Conservation (phyloP, 2,797 vertebrate genomes). For the Dipus sagitta region DNA sequence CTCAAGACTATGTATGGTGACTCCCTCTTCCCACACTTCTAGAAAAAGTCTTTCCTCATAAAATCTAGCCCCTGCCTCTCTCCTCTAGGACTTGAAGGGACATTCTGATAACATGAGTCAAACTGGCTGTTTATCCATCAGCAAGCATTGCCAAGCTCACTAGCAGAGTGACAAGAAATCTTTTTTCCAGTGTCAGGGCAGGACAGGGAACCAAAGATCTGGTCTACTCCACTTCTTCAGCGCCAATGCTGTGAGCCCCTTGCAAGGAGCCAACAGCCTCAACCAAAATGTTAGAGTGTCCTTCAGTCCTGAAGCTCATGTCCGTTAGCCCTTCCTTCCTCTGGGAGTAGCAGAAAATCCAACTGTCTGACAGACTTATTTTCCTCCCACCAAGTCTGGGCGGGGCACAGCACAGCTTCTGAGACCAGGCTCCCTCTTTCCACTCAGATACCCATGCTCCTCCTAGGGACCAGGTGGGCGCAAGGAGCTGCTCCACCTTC, state of each 20-base stretch:
- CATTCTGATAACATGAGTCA: not conserved
- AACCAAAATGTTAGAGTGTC: not conserved
- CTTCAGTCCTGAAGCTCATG: not conserved
- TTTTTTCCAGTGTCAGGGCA: not conserved
- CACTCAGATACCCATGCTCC: not conserved
- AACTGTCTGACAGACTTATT: not conserved
- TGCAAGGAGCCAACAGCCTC: not conserved
- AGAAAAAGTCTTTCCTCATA: not conserved
- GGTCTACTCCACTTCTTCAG: not conserved
- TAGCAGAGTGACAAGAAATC: not conserved
- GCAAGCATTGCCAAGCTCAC: not conserved
- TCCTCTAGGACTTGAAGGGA: slow-evolving; percentile 12
- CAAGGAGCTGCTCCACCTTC: too few species aligned
- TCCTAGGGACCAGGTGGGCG: too few species aligned
- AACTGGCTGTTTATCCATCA: not conserved
- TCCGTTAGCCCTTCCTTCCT: not conserved
- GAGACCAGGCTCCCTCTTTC: not conserved
- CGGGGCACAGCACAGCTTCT: not conserved
- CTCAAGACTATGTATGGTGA: not conserved
- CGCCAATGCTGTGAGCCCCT: not conserved
- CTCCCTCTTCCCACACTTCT: slow-evolving; percentile 31
- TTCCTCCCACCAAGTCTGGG: not conserved
- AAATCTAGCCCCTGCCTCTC: not conserved
- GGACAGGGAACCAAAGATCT: not conserved
- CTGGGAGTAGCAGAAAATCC: not conserved